Evolutionary conservation across 30 jellyfish, hydroid and myxozoan genomes (phyloP).

Genomic region (Sanderia malayensis): DNA sequence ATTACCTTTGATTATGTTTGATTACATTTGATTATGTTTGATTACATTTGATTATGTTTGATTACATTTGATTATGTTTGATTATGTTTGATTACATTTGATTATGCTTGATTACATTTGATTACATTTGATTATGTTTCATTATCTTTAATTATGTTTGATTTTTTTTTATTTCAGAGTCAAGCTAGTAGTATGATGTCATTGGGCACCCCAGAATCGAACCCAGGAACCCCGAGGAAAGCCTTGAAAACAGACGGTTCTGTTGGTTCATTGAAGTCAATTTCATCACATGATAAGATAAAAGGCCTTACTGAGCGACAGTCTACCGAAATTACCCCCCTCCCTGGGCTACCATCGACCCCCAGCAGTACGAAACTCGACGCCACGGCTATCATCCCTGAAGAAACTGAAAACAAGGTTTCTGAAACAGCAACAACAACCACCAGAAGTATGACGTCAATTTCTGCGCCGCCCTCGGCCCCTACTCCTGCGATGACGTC

Average conservation of each 20-base stretch:
- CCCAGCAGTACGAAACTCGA: too few relatives aligned
- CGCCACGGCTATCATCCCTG: too few relatives aligned
- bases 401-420: too few relatives aligned
- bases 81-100: too few relatives aligned
- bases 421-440: not conserved
- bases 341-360: conserved; percentile 21
- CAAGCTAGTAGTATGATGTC: conserved; percentile 12
- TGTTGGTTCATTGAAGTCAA: conserved; percentile 24
- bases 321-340: conserved; percentile 19
- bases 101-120: too few relatives aligned
- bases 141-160: too few relatives aligned
- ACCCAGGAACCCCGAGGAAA: conserved; percentile 23
- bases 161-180: conserved; percentile 23
- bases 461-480: conserved; percentile 19
- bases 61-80: too few relatives aligned
- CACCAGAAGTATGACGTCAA: conserved; percentile 16
- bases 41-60: too few relatives aligned
- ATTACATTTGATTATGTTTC: too few relatives aligned
- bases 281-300: not conserved
- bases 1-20: too few relatives aligned
- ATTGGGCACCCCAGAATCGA: conserved; percentile 28
- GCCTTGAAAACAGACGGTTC: conserved; percentile 44
- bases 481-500: conserved; percentile 27
- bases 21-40: too few relatives aligned
- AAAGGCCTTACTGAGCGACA: conserved; percentile 21